Evolutionary conservation across 1,140 invertebrate genomes (phyloP), one percentile per base, ranked within the genome.

Genomic region (Stenopsyche tienmushanensis): DNA sequence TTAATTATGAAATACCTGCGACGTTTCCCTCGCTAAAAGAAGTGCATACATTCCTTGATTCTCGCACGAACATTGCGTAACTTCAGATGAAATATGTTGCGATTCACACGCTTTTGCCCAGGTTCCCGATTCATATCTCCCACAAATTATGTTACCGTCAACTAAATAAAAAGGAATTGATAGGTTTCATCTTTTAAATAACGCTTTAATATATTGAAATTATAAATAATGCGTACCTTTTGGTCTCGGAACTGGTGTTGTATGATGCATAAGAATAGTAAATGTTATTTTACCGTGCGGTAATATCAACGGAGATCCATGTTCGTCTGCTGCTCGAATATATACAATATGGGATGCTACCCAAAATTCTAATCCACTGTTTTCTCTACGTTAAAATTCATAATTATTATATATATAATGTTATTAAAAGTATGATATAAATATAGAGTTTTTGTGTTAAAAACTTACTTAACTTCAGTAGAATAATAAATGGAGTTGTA

Each of bases 311-410:
- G 73, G 70, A 2, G 18, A 13, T 25, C 64, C 69, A 7, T 63
- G 72, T 39, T 72, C 70, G 13, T 72, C 68, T 18, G 74, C 68
- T 0, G 84, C 71, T 60, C 78, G 79, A 1, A 86, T 79, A 15
- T 78, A 79, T 18, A 87, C 78, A 10, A 88, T 75, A 63, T 83
- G 80, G 0, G 86, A 88, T 64, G 85, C 83, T 15, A 88, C 77
- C 65, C 84, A 83, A 73, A 87, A 88, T 72, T 88, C 85, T 44
- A 87, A 74, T 72, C 88, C 86, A 15, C 77, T 81, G 2, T 84
- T 84, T 71, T 88, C 85, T 45, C 87, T 88, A 71, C 17, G 71
- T 72, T 21, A 24, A 15, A 69, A 9, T 8, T 10, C 17, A 47
- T 8, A 47, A 47, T 47, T 9, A 9, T 47, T 47, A 47, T 9